phyloP scores from a whole-genome alignment of 2,113 vertebrate species.

The Rousettus leschenaultii region DNA sequence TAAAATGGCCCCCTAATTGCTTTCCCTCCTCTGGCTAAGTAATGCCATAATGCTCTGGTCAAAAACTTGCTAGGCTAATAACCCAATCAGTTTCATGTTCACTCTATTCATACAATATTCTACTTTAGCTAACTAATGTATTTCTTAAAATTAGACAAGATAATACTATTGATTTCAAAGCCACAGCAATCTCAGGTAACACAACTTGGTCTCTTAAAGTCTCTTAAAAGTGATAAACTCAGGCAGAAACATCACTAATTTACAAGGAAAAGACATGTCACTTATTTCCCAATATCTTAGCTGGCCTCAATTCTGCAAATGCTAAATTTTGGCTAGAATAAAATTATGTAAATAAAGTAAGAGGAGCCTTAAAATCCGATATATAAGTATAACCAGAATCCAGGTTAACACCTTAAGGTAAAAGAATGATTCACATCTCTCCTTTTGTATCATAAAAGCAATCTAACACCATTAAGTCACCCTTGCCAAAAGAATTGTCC shows the following conservation, averaged over 20 bases:
- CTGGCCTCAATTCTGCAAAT: not conserved
- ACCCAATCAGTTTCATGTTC: not conserved
- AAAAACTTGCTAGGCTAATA: conserved; percentile 16
- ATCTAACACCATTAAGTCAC: not conserved
- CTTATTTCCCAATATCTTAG: not conserved
- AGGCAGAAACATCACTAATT: conserved; percentile 3
- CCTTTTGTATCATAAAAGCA: not conserved
- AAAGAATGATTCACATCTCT: not conserved
- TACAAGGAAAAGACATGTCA: not conserved
- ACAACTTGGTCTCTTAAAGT: not conserved
- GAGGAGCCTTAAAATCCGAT: not conserved
- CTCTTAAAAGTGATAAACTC: not conserved
- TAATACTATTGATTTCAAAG: conserved; percentile 1
- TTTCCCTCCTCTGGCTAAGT: not conserved
- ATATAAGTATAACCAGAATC: not conserved
- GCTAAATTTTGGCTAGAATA: not conserved
- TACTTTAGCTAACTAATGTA: not conserved
- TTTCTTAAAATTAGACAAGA: not conserved
- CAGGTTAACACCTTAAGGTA: not conserved
- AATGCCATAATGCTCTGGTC: not conserved
- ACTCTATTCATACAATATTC: conserved; percentile 2
- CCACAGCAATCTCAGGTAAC: not conserved
- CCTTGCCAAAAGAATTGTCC: not conserved
- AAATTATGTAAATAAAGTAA: conserved; percentile 5
- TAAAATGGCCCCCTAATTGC: too few species aligned